A percentile compares a stretch with the other conserved stretches of the same genome.
Conservation (phyloP, 2,888 invertebrate genomes). For the Lithophane ornitopus region DNA sequence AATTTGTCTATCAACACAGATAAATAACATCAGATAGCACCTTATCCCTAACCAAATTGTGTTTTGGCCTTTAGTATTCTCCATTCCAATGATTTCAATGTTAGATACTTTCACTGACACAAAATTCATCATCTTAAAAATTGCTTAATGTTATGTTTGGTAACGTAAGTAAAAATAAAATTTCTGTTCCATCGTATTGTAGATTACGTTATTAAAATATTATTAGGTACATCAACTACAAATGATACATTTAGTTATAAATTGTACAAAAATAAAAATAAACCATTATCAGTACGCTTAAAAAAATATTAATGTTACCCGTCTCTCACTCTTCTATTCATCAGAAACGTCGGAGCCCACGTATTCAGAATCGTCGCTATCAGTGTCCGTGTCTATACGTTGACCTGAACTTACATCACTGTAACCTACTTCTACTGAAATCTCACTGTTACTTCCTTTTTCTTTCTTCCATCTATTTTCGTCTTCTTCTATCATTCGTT, state of each 20-base stretch:
- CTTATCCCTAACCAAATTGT: too few relatives aligned
- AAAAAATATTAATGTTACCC: background rate
- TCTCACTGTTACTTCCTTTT: conserved; percentile 34
- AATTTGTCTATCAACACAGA: background rate
- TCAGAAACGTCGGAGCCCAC: conserved; percentile 24
- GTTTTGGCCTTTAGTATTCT: background rate
- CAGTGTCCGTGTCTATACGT: conserved; percentile 1
- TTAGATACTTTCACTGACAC: background rate
- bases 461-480: conserved; percentile 55
- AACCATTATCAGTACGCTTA: too few relatives aligned
- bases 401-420: conserved; percentile 19
- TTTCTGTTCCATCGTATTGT: background rate
- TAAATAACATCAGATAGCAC: background rate
- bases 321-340: background rate
- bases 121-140: background rate
- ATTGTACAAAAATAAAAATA: conserved; percentile 46
- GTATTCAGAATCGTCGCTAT: conserved; percentile 3
- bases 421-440: conserved; percentile 40
- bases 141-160: background rate
- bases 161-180: conserved; percentile 12
- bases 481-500: conserved; percentile 67
- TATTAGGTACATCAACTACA: background rate
- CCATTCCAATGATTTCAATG: background rate
- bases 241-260: conserved; percentile 15
- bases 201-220: background rate